These are phyloP conservation scores for Drosophila azteca DNA, from an alignment of 1,140 invertebrate species.

Conservation along the genomic window DNA sequence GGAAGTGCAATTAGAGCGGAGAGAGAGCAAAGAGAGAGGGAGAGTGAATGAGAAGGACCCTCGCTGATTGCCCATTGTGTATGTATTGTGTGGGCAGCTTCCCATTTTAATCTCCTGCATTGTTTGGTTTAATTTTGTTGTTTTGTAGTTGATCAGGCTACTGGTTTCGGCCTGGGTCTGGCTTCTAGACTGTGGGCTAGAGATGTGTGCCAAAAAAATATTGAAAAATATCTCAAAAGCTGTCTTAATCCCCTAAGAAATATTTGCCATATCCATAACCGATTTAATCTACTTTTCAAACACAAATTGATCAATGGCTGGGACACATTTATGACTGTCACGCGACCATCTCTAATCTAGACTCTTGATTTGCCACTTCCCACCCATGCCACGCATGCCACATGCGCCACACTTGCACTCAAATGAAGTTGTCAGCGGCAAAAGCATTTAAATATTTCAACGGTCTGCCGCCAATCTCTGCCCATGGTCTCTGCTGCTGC, in stretches of 20 bases:
- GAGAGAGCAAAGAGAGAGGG: constrained; percentile 5
- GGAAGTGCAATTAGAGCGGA: constrained; percentile 62
- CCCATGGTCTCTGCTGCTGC: constrained; percentile 51
- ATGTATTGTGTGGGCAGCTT: constrained; percentile 34
- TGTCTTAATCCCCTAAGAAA: too few species aligned
- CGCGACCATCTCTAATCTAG: background rate
- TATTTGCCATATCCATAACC: too few species aligned
- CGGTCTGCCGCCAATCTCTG: constrained; percentile 51
- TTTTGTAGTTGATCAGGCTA: constrained; percentile 35
- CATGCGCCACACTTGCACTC: constrained; percentile 3
- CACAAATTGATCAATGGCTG: too few species aligned
- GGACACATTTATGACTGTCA: too few species aligned
- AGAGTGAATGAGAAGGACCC: constrained; percentile 9
- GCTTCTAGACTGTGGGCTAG: background rate
- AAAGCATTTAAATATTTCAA: constrained; percentile 69
- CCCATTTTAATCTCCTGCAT: constrained; percentile 65
- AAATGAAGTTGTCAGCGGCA: constrained; percentile 72
- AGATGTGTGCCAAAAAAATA: background rate
- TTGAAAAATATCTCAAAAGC: too few species aligned
- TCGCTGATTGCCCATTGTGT: constrained; percentile 69
- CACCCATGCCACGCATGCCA: constrained; percentile 7
- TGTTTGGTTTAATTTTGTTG: constrained; percentile 67
- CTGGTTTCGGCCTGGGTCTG: background rate
- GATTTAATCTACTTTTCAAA: too few species aligned
- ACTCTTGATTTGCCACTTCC: constrained; percentile 30